Conservation (phyloP, 2,888 invertebrate genomes). For the Eupithecia tripunctaria region DNA sequence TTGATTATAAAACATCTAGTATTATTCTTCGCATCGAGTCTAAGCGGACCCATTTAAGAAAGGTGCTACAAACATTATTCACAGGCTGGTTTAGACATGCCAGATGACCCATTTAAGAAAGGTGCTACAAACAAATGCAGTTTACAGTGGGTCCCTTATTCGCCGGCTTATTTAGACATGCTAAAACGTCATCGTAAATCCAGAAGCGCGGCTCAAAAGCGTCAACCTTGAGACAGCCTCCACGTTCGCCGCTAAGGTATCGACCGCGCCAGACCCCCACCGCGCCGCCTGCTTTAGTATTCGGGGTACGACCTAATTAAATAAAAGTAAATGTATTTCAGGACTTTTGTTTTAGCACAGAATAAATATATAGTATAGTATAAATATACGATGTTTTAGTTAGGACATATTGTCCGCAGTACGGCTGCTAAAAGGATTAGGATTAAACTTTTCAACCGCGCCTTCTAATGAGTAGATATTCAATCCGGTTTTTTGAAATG, state of each 20-base stretch:
- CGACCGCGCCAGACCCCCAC: conserved; percentile 34
- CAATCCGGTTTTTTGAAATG: background rate
- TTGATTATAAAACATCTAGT: no score
- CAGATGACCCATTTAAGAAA: no score
- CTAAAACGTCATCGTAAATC: background rate
- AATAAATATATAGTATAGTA: no score
- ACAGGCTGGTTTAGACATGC: no score
- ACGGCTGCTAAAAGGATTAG: background rate
- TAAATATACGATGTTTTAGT: no score
- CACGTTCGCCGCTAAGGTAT: conserved; percentile 35
- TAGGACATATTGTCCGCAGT: background rate
- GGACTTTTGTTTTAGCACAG: no score
- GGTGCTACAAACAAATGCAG: background rate
- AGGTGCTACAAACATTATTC: no score
- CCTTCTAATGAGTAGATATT: background rate
- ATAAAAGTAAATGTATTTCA: conserved; percentile 17
- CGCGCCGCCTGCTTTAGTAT: conserved; percentile 30
- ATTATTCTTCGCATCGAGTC: no score
- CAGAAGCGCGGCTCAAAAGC: conserved; percentile 18
- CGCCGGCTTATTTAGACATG: background rate
- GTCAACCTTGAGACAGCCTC: conserved; percentile 44
- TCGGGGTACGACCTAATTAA: conserved; percentile 21
- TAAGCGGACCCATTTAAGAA: no score
- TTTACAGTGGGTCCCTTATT: background rate
- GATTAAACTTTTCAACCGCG: background rate